A percentile compares a stretch with the other conserved stretches of the same genome.
Conservation (phyloP, 2,797 vertebrate species). For the Austrolebias charrua region DNA sequence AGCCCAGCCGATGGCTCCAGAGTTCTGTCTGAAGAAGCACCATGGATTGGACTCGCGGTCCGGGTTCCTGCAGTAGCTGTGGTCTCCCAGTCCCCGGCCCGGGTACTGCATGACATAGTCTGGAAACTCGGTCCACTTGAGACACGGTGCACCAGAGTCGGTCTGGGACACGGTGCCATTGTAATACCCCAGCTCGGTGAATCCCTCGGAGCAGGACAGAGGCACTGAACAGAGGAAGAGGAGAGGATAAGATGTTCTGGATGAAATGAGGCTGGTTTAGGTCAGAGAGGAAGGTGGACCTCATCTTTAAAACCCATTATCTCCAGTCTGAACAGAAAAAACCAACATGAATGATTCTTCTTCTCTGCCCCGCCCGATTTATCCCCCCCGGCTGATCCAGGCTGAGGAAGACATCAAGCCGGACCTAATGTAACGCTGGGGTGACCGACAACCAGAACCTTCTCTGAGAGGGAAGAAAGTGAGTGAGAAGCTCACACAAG, state of each 20-base stretch:
- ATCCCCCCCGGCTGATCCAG: conserved; percentile 33
- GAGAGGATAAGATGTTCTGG: conserved; percentile 44
- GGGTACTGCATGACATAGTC: conserved; percentile 93
- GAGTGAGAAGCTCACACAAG: conserved; percentile 38
- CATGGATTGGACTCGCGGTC: conserved; percentile 87
- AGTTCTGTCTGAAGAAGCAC: conserved; percentile 90
- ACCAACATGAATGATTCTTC: conserved; percentile 46
- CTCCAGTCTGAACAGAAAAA: conserved; percentile 52
- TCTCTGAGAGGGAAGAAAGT: conserved; percentile 16
- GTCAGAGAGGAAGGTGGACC: conserved; percentile 31
- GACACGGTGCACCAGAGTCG: conserved; percentile 82
- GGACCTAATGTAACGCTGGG: conserved; percentile 16
- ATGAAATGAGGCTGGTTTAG: conserved; percentile 39
- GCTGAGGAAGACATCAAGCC: conserved; percentile 33
- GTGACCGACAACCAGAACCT: conserved; percentile 38
- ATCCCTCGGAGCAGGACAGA: conserved; percentile 82
- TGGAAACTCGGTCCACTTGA: conserved; percentile 89
- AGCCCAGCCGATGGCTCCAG: conserved; percentile 88
- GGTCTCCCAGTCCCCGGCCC: conserved; percentile 85
- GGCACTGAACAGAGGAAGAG: conserved; percentile 56
- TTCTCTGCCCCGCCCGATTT: conserved; percentile 30
- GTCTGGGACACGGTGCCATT: conserved; percentile 88
- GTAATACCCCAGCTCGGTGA: conserved; percentile 86
- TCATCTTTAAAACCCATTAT: conserved; percentile 45
- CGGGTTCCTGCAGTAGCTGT: conserved; percentile 91